Conservation (phyloP, 2,888 invertebrate species). For the Tenthredo scrophulariae region DNA sequence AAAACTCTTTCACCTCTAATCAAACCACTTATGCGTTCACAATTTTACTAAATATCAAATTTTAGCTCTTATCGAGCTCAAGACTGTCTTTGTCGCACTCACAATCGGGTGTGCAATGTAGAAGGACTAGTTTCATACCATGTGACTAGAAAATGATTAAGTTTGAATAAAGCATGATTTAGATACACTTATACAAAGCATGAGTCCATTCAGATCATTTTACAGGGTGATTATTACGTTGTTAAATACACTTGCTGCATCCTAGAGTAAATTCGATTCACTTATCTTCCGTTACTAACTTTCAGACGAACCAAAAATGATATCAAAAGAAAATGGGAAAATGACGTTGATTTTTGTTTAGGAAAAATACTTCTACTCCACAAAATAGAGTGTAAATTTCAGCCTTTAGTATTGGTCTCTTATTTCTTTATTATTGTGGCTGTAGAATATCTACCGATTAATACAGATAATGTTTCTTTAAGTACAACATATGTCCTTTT, state of each 20-base stretch:
- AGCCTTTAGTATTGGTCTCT: not conserved
- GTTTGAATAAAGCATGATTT: not conserved
- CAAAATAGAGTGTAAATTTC: not conserved
- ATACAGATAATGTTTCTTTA: not conserved
- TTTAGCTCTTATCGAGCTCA: not conserved
- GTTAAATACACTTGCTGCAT: conserved; percentile 33
- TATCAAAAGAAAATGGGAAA: not conserved
- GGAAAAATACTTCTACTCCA: not conserved
- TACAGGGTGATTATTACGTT: not conserved
- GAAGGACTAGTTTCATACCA: not conserved
- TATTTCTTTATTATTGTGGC: not conserved
- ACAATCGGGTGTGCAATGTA: not conserved
- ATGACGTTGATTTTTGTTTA: not conserved
- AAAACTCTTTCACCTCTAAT: conserved; percentile 10
- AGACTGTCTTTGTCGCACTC: not conserved
- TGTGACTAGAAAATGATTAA: not conserved
- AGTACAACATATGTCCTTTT: not conserved
- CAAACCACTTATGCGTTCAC: not conserved
- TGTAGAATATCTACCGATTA: not conserved
- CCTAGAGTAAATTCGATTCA: conserved; percentile 21
- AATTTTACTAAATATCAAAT: not conserved
- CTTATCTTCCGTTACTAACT: not conserved
- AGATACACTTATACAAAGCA: not conserved
- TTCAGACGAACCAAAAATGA: not conserved
- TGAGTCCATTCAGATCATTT: not conserved